Conservation (phyloP, 1,140 invertebrate species). For the Helicorthomorpha holstii region DNA sequence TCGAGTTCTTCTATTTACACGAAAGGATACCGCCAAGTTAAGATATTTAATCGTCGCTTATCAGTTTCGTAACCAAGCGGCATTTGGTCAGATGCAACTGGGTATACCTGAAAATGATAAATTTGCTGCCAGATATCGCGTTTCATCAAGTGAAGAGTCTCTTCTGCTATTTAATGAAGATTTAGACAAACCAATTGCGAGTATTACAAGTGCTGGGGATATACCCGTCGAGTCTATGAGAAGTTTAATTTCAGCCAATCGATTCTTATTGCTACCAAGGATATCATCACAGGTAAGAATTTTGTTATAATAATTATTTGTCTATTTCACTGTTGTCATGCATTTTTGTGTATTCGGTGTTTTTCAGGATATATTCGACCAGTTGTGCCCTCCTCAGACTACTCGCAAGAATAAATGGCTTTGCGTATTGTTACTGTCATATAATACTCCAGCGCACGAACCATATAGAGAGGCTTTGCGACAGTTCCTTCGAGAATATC, state of each 20-base stretch:
- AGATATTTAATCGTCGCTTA: conserved; percentile 78
- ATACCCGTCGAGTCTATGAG: conserved; percentile 70
- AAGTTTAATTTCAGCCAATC: conserved; percentile 73
- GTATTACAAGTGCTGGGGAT: conserved; percentile 66
- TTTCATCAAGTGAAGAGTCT: conserved; percentile 59
- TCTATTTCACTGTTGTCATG: not conserved
- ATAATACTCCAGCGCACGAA: conserved; percentile 33
- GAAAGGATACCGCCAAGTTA: conserved; percentile 49
- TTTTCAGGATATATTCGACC: conserved; percentile 49
- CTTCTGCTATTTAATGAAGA: conserved; percentile 85
- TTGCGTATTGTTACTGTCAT: conserved; percentile 70
- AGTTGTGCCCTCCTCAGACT: conserved; percentile 73
- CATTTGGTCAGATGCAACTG: conserved; percentile 62
- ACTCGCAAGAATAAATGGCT: conserved; percentile 59
- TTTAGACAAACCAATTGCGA: conserved; percentile 55
- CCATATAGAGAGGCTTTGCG: conserved; percentile 25
- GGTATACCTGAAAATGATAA: conserved; percentile 35
- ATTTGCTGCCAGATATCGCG: conserved; percentile 41
- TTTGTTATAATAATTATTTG: not conserved
- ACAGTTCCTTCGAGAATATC: conserved; percentile 36
- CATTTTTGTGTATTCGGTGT: not conserved
- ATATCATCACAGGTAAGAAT: conserved; percentile 66
- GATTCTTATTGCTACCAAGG: conserved; percentile 69
- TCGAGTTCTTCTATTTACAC: conserved; percentile 71
- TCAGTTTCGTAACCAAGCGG: conserved; percentile 61